Evolutionary conservation across 2,113 vertebrate species (phyloP), one percentile per base, ranked within the genome.

Genomic region (Triplophysa rosa): DNA sequence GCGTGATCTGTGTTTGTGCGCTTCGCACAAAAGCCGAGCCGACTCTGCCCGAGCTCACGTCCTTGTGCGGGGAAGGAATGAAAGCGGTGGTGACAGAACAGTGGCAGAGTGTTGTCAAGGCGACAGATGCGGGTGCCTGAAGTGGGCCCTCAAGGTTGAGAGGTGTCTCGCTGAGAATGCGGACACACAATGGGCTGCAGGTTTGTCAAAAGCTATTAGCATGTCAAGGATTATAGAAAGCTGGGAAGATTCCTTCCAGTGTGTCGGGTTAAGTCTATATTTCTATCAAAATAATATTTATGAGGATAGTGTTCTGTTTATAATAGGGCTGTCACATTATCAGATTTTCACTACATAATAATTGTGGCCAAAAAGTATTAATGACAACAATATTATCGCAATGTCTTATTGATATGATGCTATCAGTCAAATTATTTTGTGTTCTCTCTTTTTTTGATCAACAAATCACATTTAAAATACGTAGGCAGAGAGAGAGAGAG

Each of bases 51-150:
- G 19, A 4, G 40, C 19, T 37, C 33, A 4, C 1, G 67, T 62
- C 49, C 19, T 70, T 40, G 67, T 65, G 24, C 63, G 26, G 54
- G 17, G 42, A 72, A 23, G 62, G 14, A 26, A 14, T 12, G 59
- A 26, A 26, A 26, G 19, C 59, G 63, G 52, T 67, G 61, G 23
- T 62, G 68, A 59, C 76, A 78, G n/a, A 47, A 33, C 37, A 58
- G 37, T 29, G 65, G 64, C 37, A 58, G 63, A 61, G 75, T 61
- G 74, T 78, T 73, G 79, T 81, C 83, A 81, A 78, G 74, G 69
- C 56, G 74, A 84, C 83, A 81, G 74, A 73, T 58, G 45, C 42
- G 33, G 19, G 63, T 40, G 68, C 68, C 63, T 78, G 56, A 42
- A 81, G 69, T 54, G 61, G 72, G 58, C 78, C 73, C 67, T 72